phyloP scores from a whole-genome alignment of 2,113 vertebrate species.

The Paracanthobrama guichenoti region DNA sequence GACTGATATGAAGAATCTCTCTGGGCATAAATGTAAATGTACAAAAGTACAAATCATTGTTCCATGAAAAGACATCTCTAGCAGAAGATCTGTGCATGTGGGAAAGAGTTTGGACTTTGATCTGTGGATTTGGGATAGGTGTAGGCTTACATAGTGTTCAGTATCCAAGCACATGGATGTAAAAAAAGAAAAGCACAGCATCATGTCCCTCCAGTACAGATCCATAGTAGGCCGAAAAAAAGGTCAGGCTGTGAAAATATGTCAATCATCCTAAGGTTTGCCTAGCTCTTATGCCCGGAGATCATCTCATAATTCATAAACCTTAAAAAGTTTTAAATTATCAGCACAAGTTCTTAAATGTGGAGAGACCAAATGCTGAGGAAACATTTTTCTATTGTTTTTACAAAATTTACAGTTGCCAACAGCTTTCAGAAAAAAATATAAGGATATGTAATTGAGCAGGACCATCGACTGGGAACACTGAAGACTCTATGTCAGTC shows the following conservation, averaged over 20 bases:
- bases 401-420: background rate
- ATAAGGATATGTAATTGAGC: too few species aligned
- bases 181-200: background rate
- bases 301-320: background rate
- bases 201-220: background rate
- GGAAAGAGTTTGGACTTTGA: background rate
- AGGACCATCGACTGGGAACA: background rate
- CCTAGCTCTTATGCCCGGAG: background rate
- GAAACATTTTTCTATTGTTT: background rate
- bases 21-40: background rate
- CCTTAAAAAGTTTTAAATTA: background rate
- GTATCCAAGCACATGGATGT: background rate
- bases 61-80: background rate
- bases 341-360: background rate
- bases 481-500: background rate
- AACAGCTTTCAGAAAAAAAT: background rate
- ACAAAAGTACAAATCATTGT: background rate
- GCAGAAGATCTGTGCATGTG: background rate
- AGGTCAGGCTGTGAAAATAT: background rate
- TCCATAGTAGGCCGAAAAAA: background rate
- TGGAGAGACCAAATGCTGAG: background rate
- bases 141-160: background rate
- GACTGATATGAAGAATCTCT: background rate
- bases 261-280: background rate
- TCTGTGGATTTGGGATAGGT: conserved; percentile 9